Percentiles rank a stretch among this genome's conserved stretches.
Conservation (phyloP, 2,888 invertebrate species). For the Nephrocerus scutellatus region DNA sequence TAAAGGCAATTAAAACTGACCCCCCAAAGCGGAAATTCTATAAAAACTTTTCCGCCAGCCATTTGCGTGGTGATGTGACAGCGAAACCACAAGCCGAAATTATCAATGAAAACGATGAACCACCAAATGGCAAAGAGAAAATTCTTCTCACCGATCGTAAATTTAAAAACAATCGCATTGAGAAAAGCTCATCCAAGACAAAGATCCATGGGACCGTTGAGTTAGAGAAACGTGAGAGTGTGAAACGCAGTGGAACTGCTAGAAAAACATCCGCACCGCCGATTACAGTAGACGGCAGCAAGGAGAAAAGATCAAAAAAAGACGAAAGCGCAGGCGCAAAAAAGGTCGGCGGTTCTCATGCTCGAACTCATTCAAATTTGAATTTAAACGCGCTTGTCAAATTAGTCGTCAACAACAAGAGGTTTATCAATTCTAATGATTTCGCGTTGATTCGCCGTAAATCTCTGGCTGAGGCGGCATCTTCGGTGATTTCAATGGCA, state of each 20-base stretch:
- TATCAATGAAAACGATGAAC: constrained; percentile 13
- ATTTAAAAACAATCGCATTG: constrained; percentile 41
- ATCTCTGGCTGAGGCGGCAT: constrained; percentile 34
- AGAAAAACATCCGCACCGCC: constrained; percentile 33
- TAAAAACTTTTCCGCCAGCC: constrained; percentile 17
- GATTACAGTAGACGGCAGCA: constrained; percentile 13
- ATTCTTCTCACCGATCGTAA: constrained; percentile 40
- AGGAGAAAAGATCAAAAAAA: constrained; percentile 8
- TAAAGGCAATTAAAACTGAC: constrained; percentile 31
- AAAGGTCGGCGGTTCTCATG: too few relatives aligned
- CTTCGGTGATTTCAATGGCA: constrained; percentile 31
- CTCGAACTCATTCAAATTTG: constrained; percentile 31
- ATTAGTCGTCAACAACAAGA: constrained; percentile 37
- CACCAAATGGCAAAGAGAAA: constrained; percentile 33
- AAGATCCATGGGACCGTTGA: constrained; percentile 20
- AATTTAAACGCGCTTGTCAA: constrained; percentile 41
- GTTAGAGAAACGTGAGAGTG: constrained; percentile 32
- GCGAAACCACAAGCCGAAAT: not conserved
- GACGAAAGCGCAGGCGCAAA: not conserved
- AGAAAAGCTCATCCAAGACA: constrained; percentile 41
- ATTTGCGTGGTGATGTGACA: not conserved
- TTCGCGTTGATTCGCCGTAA: constrained; percentile 38
- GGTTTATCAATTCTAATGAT: constrained; percentile 35
- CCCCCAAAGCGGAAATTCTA: constrained; percentile 26
- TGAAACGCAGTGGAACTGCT: constrained; percentile 29